Percentiles rank a stretch among this genome's conserved stretches.
Evolutionary conservation across 2,888 invertebrate genomes (phyloP).

Genomic region (Perdita meconis): DNA sequence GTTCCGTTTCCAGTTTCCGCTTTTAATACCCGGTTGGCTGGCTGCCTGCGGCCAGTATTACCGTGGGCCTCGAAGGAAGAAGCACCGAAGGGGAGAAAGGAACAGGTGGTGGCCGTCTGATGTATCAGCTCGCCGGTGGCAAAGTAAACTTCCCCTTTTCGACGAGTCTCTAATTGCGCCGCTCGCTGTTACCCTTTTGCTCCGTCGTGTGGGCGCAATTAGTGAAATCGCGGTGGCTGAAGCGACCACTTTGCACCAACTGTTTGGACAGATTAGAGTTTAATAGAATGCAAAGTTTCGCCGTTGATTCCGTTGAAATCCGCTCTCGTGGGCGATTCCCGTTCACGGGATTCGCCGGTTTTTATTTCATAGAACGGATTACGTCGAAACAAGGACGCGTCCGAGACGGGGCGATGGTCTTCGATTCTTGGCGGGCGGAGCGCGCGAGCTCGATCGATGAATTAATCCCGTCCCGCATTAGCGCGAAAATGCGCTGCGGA

Average conservation of each 20-base stretch:
- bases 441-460: no score
- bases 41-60: slow-evolving; percentile 46
- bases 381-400: no score
- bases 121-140: background rate
- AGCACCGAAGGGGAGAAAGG: slow-evolving; percentile 26
- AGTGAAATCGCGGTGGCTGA: background rate
- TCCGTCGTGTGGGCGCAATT: background rate
- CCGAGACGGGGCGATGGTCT: background rate
- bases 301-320: background rate
- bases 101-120: slow-evolving; percentile 29
- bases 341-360: no score
- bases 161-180: background rate
- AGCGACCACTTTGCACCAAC: background rate
- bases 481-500: background rate
- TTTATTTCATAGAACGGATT: background rate
- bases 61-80: slow-evolving; percentile 1
- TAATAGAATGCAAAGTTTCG: background rate
- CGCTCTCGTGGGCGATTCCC: no score
- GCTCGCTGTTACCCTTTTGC: background rate
- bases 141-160: slow-evolving; percentile 24
- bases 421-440: background rate
- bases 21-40: slow-evolving; percentile 77
- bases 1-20: slow-evolving; percentile 79
- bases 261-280: slow-evolving; percentile 4
- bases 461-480: slow-evolving; percentile 16